phyloP scores from a whole-genome alignment of 2,888 invertebrate species.

The Lissocephala sabroskyi region DNA sequence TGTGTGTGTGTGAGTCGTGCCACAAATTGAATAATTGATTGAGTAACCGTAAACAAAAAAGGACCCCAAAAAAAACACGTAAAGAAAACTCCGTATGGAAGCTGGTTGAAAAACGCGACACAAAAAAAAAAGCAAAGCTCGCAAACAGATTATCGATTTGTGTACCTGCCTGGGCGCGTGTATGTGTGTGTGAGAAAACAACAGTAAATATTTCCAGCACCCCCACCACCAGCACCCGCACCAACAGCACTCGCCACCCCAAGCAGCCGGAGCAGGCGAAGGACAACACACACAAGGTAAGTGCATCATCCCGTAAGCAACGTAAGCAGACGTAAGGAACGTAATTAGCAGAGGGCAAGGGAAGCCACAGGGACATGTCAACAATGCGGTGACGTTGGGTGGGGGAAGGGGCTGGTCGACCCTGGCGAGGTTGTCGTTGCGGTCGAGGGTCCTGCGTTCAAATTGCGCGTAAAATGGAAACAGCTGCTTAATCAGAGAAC shows the following conservation, averaged over 20 bases:
- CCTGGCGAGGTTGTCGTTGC: no score
- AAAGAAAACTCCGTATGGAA: not conserved
- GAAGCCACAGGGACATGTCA: no score
- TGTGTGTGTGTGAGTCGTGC: conserved; percentile 15
- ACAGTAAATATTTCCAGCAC: conserved; percentile 39
- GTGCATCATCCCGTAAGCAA: no score
- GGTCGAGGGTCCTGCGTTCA: no score
- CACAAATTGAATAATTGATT: conserved; percentile 55
- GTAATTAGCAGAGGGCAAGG: no score
- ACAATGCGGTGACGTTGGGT: no score
- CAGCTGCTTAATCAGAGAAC: conserved; percentile 31
- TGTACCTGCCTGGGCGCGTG: no score
- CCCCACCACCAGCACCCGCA: conserved; percentile 21
- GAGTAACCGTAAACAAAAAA: conserved; percentile 43
- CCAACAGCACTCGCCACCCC: conserved; percentile 17
- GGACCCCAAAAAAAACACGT: conserved; percentile 6
- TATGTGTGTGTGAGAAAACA: conserved; percentile 47
- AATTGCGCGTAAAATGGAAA: conserved; percentile 1
- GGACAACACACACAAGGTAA: conserved; percentile 32
- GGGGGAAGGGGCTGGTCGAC: no score
- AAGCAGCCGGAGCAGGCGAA: conserved; percentile 4
- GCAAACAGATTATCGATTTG: conserved; percentile 53
- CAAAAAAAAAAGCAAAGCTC: not conserved
- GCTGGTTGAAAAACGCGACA: conserved; percentile 5
- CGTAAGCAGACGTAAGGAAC: no score